Conservation (phyloP, 2,797 vertebrate species). For the Sebastolobus alascanus region DNA sequence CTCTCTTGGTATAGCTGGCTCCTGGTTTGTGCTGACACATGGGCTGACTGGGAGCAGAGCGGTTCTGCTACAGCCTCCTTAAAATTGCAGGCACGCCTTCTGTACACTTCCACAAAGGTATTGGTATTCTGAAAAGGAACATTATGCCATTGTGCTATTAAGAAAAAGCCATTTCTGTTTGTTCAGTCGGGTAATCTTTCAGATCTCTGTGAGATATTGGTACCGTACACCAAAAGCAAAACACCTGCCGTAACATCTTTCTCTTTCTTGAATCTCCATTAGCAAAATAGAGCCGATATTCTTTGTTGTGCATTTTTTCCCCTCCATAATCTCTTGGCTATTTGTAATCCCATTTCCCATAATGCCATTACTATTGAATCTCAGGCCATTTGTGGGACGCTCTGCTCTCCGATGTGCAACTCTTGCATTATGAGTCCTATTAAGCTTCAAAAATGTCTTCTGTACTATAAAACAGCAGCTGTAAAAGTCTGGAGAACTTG, state of each 20-base stretch:
- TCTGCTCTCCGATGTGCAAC: constrained; percentile 68
- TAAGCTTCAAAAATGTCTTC: constrained; percentile 58
- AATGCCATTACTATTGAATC: constrained; percentile 71
- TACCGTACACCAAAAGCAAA: constrained; percentile 49
- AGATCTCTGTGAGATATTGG: constrained; percentile 64
- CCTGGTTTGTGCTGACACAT: constrained; percentile 79
- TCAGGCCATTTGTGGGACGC: constrained; percentile 62
- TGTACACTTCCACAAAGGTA: constrained; percentile 50
- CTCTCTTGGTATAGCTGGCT: constrained; percentile 57
- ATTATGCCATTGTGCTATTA: constrained; percentile 79
- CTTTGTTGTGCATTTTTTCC: constrained; percentile 70
- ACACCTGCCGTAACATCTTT: constrained; percentile 61
- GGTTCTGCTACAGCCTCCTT: constrained; percentile 63
- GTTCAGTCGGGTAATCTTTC: constrained; percentile 62
- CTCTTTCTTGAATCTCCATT: constrained; percentile 69
- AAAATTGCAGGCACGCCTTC: constrained; percentile 69
- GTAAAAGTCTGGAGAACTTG: constrained; percentile 54
- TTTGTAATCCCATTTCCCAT: constrained; percentile 70
- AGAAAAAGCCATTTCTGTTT: constrained; percentile 75
- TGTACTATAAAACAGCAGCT: constrained; percentile 62
- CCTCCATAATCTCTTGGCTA: constrained; percentile 60
- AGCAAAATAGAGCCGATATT: constrained; percentile 67
- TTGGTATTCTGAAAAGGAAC: constrained; percentile 71
- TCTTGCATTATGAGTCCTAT: constrained; percentile 63
- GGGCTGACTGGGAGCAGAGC: constrained; percentile 59